Conservation (phyloP, 1,140 invertebrate genomes). For the Papilio polyxenes region DNA sequence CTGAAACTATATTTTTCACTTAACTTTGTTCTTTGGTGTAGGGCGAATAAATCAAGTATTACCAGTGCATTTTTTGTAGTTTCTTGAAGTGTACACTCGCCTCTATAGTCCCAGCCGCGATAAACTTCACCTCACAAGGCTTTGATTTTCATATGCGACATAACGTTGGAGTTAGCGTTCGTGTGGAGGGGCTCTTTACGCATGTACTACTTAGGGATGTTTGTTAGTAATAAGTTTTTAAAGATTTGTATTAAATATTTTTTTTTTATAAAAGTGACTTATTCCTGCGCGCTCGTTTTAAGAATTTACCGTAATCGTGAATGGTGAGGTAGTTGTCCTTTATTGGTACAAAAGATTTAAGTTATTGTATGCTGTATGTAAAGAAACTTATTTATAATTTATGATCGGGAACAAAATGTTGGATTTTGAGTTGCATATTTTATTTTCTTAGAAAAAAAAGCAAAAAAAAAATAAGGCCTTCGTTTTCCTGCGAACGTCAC, state of each 20-base stretch:
- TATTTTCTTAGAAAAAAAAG: conserved; percentile 75
- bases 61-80: not conserved
- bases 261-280: conserved; percentile 70
- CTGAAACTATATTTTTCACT: not conserved
- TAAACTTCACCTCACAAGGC: not conserved
- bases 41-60: not conserved
- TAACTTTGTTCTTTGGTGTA: not conserved
- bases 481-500: conserved; percentile 64
- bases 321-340: conserved; percentile 72
- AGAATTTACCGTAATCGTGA: conserved; percentile 48
- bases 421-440: conserved; percentile 71
- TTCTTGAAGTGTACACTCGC: not conserved
- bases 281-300: conserved; percentile 75
- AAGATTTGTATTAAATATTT: conserved; percentile 74
- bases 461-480: conserved; percentile 70
- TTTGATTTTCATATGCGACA: conserved; percentile 13
- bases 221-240: conserved; percentile 78
- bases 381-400: conserved; percentile 71
- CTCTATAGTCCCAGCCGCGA: not conserved
- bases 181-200: conserved; percentile 44
- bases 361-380: conserved; percentile 65
- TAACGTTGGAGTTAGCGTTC: conserved; percentile 9
- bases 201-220: conserved; percentile 65
- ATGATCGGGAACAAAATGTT: conserved; percentile 78
- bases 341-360: conserved; percentile 72